Evolutionary conservation across 1,140 invertebrate species (phyloP), one percentile per base, ranked within the genome.

Genomic region (Drosophila nebulosa): DNA sequence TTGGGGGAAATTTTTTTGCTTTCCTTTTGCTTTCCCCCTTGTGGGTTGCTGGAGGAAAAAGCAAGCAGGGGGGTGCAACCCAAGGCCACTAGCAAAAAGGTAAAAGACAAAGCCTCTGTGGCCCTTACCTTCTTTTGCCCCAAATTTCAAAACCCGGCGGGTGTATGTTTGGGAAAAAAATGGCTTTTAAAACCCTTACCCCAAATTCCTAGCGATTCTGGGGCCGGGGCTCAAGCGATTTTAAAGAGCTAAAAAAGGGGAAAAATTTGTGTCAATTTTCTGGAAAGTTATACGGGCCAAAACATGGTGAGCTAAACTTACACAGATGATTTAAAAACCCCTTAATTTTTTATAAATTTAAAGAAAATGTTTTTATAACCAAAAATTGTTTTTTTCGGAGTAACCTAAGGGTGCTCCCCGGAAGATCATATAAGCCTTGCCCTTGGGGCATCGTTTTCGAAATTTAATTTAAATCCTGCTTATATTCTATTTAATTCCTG

Each of bases 151-250:
- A n/a, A 98, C 92, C 95, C 97, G 36, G 95, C 96, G 64, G 98
- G 99, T 92, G 95, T 96, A 60, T 99, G 98, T 92, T n/a, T n/a
- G n/a, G n/a, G 98, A 98, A 5, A 97, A 96, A 62, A 99, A 99
- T 93, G 98, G 98, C 12, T 92, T 99, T n/a, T n/a, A n/a, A n/a
- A n/a, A 30, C 98, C 98, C 0, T 92, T 99, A 99, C 98, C 2
- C 98, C 98, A 16, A 99, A 99, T 92, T 99, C 98, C 0, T 99
- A 60, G 96, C 96, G 63, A 98, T 99, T 85, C 93, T 98, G 59
- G 98, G 98, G n/a, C 94, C n/a, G n/a, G 95, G 84, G 96, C 98
- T 57, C 97, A n/a, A 98, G 90, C 93, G 94, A 52, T n/a, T 92
- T 99, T 1, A 96, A 97, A 89, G 95, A 94, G 0, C 92, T 98